Conservation (phyloP, 2,888 invertebrate genomes). For the Lycia hirtaria region DNA sequence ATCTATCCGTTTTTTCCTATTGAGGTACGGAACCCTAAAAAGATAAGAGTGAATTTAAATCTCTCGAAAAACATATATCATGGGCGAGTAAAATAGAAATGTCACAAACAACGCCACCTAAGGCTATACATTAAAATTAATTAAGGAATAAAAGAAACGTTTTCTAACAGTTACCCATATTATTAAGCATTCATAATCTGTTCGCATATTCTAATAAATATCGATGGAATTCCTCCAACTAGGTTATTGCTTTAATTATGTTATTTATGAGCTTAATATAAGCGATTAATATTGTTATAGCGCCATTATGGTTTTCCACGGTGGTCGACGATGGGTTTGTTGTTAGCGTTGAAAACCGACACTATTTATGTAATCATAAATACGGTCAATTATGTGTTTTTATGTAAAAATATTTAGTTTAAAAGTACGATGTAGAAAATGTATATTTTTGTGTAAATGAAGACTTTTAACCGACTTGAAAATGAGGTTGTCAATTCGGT, state of each 20-base stretch:
- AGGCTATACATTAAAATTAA: slow-evolving; percentile 10
- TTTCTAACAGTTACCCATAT: slow-evolving; percentile 16
- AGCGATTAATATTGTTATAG: slow-evolving; percentile 29
- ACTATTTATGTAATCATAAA: slow-evolving; percentile 22
- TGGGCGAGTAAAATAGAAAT: slow-evolving; percentile 3
- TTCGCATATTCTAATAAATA: slow-evolving; percentile 26
- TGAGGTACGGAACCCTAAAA: no score
- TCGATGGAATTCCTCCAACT: slow-evolving; percentile 24
- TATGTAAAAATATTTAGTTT: background rate
- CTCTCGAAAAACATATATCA: no score
- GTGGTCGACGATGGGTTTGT: slow-evolving; percentile 23
- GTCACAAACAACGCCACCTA: background rate
- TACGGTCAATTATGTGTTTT: background rate
- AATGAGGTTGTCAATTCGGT: no score
- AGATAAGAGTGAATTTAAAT: no score
- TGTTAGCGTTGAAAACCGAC: slow-evolving; percentile 20
- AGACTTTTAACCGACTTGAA: no score
- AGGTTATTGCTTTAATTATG: slow-evolving; percentile 30
- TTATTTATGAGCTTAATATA: slow-evolving; percentile 26
- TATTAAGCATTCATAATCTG: slow-evolving; percentile 24
- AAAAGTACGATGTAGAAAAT: background rate
- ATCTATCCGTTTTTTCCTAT: no score
- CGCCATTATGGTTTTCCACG: slow-evolving; percentile 24
- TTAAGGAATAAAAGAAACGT: slow-evolving; percentile 17
- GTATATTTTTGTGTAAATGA: background rate